Base-by-base conservation (phyloP, 1,140 invertebrate species). In the Papilio helenus region DNA sequence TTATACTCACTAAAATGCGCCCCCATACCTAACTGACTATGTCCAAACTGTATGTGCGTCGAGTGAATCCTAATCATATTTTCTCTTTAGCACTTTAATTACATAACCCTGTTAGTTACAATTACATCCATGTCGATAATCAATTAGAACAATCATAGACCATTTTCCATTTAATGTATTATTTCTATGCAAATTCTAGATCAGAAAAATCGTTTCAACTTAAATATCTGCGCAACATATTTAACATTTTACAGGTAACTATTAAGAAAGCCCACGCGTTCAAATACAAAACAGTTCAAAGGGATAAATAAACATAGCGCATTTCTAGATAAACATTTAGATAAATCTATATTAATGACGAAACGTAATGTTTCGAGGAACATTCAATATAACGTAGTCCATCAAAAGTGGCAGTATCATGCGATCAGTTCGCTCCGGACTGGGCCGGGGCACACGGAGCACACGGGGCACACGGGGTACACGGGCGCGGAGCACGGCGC, bases 341-440 rank as follows among this genome's bases (percentile, higher is more conserved):
- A 74, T 74, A 74, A 74, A 74, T 74, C 72, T 2, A 51, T 74
- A 74, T 74, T 74, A 74, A 74, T 74, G 44, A 74, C 46, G 18
- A 55, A 55, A 76, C 51, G 73, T 76, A 49, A 76, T 55, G 73
- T 76, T 46, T 55, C 29, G 46, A 42, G 18, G 39, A 42, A 34
- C 76, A 79, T 82, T 80, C 81, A 82, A 79, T 82, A 82, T 77
- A 72, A 26, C 72, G 29, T 79, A 79, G 72, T 76, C 81, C 77
- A 79, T 82, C 76, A 61, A 72, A 78, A 77, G 76, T 77, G 76
- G 76, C 76, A 82, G 83, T 85, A 88, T 88, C 85, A 81, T 82
- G 77, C 80, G 84, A 83, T 83, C 84, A 81, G 80, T 20, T 79
- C 85, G 80, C 83, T 84, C 77, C 81, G 80, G 83, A 68, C 58